Base-by-base conservation (phyloP, 2,888 invertebrate genomes). In the Creontiades dilutus region DNA sequence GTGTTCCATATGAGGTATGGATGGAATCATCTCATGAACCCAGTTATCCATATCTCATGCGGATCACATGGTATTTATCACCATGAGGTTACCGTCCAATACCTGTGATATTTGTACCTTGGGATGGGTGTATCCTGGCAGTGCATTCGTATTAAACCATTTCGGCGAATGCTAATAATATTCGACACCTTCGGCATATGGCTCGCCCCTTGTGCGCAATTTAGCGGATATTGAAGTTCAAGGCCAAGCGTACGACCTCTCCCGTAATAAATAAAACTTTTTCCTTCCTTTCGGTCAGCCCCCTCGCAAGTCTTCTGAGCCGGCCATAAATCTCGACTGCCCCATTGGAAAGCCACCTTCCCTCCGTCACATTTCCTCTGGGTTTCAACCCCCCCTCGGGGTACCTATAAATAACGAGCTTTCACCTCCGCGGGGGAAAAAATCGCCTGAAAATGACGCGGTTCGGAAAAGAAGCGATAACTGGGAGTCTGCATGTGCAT, bases 321-420 rank as follows among this genome's bases (percentile, higher is more conserved):
- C 37, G n/a, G n/a, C 27, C 68, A 68, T 68, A 68, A 68, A 68
- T 68, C 23, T 23, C 19, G 23, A 13, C 61, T 14, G 9, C 3
- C 19, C 68, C 68, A 68, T 68, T 68, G 68, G 68, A 68, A 68
- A 68, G 57, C 57, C 57, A 57, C 57, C 37, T 37, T 37, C 37
- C 37, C 52, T n/a, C 68, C 68, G 68, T 68, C 68, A 68, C 68
- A 68, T 68, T 68, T 23, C 68, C 68, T 23, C 68, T 23, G 23
- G 68, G 12, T 11, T n/a, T 52, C 52, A 27, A n/a, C n/a, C 27
- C 68, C 68, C 68, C 23, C n/a, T 37, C 68, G 68, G 68, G 68
- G 23, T 19, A 52, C 68, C 68, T 11, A 68, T 68, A 68, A 68
- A 68, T 68, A 68, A 68, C 68, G 23, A 27, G 68, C 68, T 68